Evolutionary conservation across 1,140 invertebrate species (phyloP).

Genomic region (Alviniconcha marisindica): DNA sequence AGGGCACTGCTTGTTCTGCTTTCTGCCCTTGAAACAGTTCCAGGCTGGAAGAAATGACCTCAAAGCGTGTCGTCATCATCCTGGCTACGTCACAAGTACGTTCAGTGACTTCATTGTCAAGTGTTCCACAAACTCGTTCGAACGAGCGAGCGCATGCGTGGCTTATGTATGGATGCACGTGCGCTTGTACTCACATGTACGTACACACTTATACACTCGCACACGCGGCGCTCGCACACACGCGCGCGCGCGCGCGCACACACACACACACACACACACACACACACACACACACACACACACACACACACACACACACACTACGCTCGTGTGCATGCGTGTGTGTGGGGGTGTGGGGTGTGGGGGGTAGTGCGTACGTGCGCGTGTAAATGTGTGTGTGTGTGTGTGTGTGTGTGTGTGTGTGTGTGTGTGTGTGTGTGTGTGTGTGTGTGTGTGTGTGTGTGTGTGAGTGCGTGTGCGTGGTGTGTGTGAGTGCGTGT

Average conservation of each 20-base stretch:
- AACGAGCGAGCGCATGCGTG: background rate
- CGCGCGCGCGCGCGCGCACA: background rate
- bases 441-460: too few relatives aligned
- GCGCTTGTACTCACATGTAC: background rate
- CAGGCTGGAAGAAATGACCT: background rate
- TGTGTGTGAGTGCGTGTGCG: too few relatives aligned
- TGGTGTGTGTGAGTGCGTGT: too few relatives aligned
- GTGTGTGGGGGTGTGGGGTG: background rate
- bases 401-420: constrained; percentile 1
- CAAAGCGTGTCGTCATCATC: constrained; percentile 23
- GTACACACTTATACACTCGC: background rate
- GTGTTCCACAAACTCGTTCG: background rate
- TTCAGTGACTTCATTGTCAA: background rate
- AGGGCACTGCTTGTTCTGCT: constrained; percentile 11
- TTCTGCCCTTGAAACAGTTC: background rate
- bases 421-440: too few relatives aligned
- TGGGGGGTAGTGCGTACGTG: background rate
- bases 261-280: constrained; percentile 14
- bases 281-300: background rate
- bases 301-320: background rate
- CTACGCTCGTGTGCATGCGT: background rate
- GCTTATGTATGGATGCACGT: background rate
- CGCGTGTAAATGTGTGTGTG: constrained; percentile 19
- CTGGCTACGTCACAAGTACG: constrained; percentile 15
- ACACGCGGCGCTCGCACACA: background rate